These are phyloP conservation scores for Darevskia nairensis DNA, from an alignment of 2,797 vertebrate genomes.

Conservation along the genomic window DNA sequence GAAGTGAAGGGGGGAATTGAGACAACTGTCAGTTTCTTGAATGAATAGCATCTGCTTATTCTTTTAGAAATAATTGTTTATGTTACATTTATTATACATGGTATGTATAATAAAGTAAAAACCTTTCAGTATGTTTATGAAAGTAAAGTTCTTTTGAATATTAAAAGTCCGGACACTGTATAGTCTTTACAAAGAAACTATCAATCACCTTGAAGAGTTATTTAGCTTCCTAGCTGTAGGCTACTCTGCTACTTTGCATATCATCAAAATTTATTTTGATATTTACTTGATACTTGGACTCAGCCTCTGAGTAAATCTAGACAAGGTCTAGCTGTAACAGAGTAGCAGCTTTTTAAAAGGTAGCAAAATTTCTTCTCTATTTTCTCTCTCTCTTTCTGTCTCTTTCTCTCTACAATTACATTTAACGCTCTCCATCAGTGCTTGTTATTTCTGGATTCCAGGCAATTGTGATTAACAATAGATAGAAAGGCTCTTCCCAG, in stretches of 20 bases:
- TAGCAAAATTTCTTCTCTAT: not conserved
- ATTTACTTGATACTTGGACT: not conserved
- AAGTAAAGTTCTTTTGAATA: no score
- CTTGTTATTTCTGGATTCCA: constrained; percentile 22
- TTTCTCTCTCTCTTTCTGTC: no score
- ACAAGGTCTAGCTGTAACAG: not conserved
- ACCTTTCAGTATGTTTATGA: no score
- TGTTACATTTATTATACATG: constrained; percentile 47
- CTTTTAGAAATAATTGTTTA: constrained; percentile 39
- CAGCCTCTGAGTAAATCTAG: not conserved
- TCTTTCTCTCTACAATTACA: not conserved
- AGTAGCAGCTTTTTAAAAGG: not conserved
- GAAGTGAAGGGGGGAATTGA: constrained; percentile 13
- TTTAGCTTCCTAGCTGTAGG: no score
- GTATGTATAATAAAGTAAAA: not conserved
- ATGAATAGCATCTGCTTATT: not conserved
- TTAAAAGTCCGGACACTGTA: no score
- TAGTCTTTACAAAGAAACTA: no score
- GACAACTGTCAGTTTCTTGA: not conserved
- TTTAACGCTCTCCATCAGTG: not conserved
- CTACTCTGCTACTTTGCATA: no score
- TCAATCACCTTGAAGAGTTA: no score
- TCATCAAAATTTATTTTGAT: no score
- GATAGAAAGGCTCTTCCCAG: not conserved
- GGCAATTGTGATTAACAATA: not conserved